Evolutionary conservation across 1,140 invertebrate species (phyloP), one percentile per base, ranked within the genome.

Genomic region (Atta cephalotes): DNA sequence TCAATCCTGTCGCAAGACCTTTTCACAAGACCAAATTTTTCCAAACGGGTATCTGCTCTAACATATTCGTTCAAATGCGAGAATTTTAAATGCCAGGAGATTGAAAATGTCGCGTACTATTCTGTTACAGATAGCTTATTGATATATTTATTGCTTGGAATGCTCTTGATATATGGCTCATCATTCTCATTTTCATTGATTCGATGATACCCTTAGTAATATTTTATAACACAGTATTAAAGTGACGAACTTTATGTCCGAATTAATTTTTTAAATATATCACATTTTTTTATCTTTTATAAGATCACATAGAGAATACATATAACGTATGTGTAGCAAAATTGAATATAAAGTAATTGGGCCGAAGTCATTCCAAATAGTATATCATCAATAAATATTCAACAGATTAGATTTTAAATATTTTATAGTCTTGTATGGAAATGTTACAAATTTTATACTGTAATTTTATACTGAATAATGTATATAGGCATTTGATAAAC

Each of bases 21-120:
- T 93, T 94, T 76, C 92, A 92, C 68, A 92, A 93, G 89, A 93
- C 92, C 85, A 94, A 94, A 90, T 71, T 93, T 21, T 93, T 93
- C 81, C 93, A 94, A 88, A 88, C 90, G 25, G 93, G 92, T 68
- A 72, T 92, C 31, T 92, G 92, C 74, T 92, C 94, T 3, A 94
- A 95, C 86, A 80, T 94, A 51, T 93, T 93, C 63, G 89, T 94
- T 88, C 94, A 94, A 81, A 93, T 94, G 92, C 91, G 93, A 56
- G 93, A 94, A 81, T 92, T 94, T 89, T 94, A 70, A 92, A 49
- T 18, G 14, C 3, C 18, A 62, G n/a, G 14, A 5, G 12, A 51
- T 16, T 16, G 16, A 71, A 71, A 58, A 25, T 74, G 28, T 74
- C 9, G 25, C 12, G 49, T n/a, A 25, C 51, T 80, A 62, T 6